phyloP scores from a whole-genome alignment of 2,797 vertebrate genomes.

The Chiloscyllium punctatum region DNA sequence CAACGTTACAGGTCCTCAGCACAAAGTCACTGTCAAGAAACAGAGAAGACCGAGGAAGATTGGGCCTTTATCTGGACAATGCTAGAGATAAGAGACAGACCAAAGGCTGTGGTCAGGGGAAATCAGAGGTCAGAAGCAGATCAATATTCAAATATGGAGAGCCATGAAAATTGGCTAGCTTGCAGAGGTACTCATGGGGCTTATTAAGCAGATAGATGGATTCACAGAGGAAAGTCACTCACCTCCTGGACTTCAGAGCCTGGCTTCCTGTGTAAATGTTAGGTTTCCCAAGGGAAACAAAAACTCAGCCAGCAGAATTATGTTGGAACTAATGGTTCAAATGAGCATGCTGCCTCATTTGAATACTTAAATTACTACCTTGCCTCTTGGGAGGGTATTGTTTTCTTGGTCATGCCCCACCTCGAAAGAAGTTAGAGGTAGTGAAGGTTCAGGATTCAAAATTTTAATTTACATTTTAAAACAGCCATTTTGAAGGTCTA shows the following conservation, averaged over 20 bases:
- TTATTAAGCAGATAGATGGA: background rate
- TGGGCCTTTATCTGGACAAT: background rate
- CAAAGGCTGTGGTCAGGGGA: too few species aligned
- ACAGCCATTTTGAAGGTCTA: background rate
- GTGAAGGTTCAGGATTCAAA: background rate
- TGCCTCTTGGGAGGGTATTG: too few species aligned
- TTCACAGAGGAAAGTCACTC: background rate
- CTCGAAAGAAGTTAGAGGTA: background rate
- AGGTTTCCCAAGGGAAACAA: background rate
- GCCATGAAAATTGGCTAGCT: background rate
- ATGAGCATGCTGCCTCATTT: background rate
- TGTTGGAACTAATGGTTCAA: background rate
- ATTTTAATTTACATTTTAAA: background rate
- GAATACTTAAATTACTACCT: background rate
- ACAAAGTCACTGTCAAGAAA: background rate
- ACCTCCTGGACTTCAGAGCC: background rate
- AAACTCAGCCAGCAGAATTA: background rate
- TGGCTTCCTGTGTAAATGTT: background rate
- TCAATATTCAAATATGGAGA: background rate
- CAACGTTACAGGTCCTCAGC: background rate
- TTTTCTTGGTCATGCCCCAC: background rate
- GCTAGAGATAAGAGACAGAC: background rate
- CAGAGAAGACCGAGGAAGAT: background rate
- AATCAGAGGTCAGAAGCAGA: background rate
- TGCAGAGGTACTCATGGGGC: background rate